A percentile compares a stretch with the other conserved stretches of the same genome.
Conservation (phyloP, 2,113 vertebrate species). For the Erinaceus europaeus region DNA sequence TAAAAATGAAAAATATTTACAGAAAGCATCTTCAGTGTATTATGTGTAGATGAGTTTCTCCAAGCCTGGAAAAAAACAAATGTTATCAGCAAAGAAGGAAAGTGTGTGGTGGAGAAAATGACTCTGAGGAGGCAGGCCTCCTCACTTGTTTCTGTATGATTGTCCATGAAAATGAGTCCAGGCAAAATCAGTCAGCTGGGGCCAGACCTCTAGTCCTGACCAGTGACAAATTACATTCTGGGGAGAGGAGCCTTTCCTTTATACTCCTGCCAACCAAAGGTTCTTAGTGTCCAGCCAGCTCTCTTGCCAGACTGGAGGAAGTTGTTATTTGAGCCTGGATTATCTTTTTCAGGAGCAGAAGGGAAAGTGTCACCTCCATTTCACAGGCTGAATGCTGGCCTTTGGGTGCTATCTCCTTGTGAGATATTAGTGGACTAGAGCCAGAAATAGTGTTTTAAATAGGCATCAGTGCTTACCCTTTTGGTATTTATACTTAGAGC, state of each 20-base stretch:
- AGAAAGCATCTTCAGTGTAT: slow-evolving; percentile 10
- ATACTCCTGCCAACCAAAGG: not conserved
- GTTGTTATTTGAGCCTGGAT: slow-evolving; percentile 7
- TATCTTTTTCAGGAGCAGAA: slow-evolving; percentile 35
- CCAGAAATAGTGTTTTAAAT: slow-evolving; percentile 59
- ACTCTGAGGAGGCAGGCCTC: slow-evolving; percentile 5
- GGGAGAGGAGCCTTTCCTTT: slow-evolving; percentile 33
- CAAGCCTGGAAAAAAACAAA: slow-evolving; percentile 19
- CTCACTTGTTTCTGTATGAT: not conserved
- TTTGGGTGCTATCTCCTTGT: slow-evolving; percentile 46
- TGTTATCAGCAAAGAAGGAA: slow-evolving; percentile 56
- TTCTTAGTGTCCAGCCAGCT: slow-evolving; percentile 10
- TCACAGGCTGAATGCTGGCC: not conserved
- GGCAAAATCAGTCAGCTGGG: slow-evolving; percentile 12
- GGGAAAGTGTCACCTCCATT: not conserved
- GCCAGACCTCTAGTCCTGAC: not conserved
- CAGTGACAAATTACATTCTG: slow-evolving; percentile 59
- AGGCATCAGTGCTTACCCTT: slow-evolving; percentile 63
- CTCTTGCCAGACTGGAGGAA: slow-evolving; percentile 35
- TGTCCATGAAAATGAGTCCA: slow-evolving; percentile 32
- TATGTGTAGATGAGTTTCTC: slow-evolving; percentile 31
- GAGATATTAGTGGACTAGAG: slow-evolving; percentile 38
- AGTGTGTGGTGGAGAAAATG: slow-evolving; percentile 38
- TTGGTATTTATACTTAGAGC: slow-evolving; percentile 50
- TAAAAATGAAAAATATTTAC: too few species aligned